Evolutionary conservation across 2,888 invertebrate genomes (phyloP).

Genomic region (Drosophila pegasa): DNA sequence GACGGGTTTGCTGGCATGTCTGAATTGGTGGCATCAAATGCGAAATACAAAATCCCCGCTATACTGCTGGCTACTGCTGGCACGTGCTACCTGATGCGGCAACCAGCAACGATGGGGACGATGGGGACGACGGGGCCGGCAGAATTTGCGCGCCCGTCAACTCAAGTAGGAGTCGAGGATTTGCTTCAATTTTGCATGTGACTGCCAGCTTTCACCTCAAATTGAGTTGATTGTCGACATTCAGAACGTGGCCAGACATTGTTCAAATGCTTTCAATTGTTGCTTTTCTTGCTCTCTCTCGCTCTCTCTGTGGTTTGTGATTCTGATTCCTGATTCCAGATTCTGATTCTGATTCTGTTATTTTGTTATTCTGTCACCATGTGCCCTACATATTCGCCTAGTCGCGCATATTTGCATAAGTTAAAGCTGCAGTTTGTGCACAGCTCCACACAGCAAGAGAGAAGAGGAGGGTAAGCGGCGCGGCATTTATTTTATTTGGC

Average conservation of each 20-base stretch:
- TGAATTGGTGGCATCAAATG: conserved; percentile 46
- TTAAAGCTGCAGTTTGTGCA: conserved; percentile 38
- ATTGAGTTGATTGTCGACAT: conserved; percentile 76
- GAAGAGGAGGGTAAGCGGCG: background rate
- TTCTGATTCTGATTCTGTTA: conserved; percentile 35
- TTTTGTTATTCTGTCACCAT: conserved; percentile 47
- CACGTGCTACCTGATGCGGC: conserved; percentile 45
- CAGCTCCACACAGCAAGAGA: background rate
- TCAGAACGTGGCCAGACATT: conserved; percentile 62
- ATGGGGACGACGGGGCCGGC: no score
- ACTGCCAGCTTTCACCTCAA: conserved; percentile 48
- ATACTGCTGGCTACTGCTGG: conserved; percentile 41
- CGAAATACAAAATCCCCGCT: conserved; percentile 56
- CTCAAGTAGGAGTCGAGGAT: conserved; percentile 35
- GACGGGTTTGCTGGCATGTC: conserved; percentile 28
- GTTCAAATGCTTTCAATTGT: conserved; percentile 45
- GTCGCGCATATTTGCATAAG: conserved; percentile 53
- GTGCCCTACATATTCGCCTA: conserved; percentile 40
- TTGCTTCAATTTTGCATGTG: conserved; percentile 53
- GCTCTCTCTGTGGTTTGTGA: conserved; percentile 22
- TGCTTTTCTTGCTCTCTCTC: conserved; percentile 30
- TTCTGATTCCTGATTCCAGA: conserved; percentile 15
- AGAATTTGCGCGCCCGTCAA: conserved; percentile 16
- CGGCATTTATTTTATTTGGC: conserved; percentile 48
- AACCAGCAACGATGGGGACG: background rate